Evolutionary conservation across 2,113 vertebrate genomes (phyloP), one percentile per base, ranked within the genome.

Genomic region (Dromaius novaehollandiae): DNA sequence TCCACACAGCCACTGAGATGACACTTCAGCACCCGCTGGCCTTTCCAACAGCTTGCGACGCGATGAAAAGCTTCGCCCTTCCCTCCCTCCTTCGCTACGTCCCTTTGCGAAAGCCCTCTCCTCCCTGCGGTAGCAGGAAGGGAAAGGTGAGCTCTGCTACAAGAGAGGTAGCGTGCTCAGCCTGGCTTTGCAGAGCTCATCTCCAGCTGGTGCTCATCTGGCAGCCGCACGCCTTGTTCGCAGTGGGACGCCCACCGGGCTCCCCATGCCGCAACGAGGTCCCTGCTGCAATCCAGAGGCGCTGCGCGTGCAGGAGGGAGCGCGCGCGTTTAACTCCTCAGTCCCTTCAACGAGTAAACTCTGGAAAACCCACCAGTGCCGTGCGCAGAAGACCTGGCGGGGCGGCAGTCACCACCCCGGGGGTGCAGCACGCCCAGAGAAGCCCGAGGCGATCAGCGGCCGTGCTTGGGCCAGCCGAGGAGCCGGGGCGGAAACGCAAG

Each of bases 301-400:
- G 14, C 69, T 8, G 26, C 5, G 38, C 7, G n/a, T 10, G 61
- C 76, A 22, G 82, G 83, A 83, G 73, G 71, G 83, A 83, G 77
- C 0, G 5, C 5, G 2, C 0, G 1, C 6, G 4, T 2, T 2
- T 56, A 74, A 61, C 26, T 4, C 55, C 48, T 8, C 20, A 2
- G 11, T 25, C 74, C 48, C 32, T 68, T 70, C 80, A 4, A 4
- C 25, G 63, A 65, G 46, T 69, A 61, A 58, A 77, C 13, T 30
- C n/a, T 2, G 70, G n/a, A 44, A 71, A 50, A 58, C 30, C 56
- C 50, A 36, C 12, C 34, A 36, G 58, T 4, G 51, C 74, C 3
- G 6, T 2, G 17, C 30, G 88, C 85, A 74, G 92, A 96, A 93
- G 93, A 97, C 83, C 68, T 89, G 50, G 71, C 0, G 1, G 77